Conservation (phyloP, 2,888 invertebrate species). For the Drymonia ruficornis region DNA sequence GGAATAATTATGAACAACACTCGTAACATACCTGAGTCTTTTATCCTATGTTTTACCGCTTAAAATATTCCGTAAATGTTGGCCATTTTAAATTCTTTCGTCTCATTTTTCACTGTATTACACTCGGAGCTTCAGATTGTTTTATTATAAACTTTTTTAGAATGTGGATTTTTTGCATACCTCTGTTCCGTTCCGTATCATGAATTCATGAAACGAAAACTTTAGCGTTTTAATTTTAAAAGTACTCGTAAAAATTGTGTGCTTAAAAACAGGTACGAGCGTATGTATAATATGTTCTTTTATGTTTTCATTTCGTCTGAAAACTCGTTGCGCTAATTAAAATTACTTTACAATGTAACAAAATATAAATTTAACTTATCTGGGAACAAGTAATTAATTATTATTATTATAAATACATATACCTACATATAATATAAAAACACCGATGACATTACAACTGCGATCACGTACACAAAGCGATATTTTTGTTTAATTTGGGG, state of each 20-base stretch:
- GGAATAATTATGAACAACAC: conserved; percentile 36
- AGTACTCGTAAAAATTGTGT: conserved; percentile 47
- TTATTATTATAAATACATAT: background rate
- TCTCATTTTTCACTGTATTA: conserved; percentile 69
- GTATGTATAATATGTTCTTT: conserved; percentile 22
- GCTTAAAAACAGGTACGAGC: conserved; percentile 22
- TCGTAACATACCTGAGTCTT: conserved; percentile 29
- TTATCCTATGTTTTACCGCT: conserved; percentile 36
- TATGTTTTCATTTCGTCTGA: conserved; percentile 24
- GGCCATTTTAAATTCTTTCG: conserved; percentile 65
- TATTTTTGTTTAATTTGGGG: conserved; percentile 26
- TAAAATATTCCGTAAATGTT: conserved; percentile 62
- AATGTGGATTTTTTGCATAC: conserved; percentile 66
- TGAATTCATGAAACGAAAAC: conserved; percentile 65
- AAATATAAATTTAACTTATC: conserved; percentile 1
- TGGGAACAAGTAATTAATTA: no score
- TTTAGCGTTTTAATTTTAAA: conserved; percentile 56
- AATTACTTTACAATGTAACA: conserved; percentile 5
- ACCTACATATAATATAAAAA: conserved; percentile 2
- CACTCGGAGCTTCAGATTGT: conserved; percentile 66
- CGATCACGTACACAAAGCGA: background rate
- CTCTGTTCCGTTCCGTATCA: conserved; percentile 66
- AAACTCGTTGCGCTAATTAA: conserved; percentile 21
- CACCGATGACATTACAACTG: background rate
- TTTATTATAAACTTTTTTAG: conserved; percentile 68